These are phyloP conservation scores for Crocidura indochinensis DNA, from an alignment of 2,797 vertebrate species.

Conservation along the genomic window DNA sequence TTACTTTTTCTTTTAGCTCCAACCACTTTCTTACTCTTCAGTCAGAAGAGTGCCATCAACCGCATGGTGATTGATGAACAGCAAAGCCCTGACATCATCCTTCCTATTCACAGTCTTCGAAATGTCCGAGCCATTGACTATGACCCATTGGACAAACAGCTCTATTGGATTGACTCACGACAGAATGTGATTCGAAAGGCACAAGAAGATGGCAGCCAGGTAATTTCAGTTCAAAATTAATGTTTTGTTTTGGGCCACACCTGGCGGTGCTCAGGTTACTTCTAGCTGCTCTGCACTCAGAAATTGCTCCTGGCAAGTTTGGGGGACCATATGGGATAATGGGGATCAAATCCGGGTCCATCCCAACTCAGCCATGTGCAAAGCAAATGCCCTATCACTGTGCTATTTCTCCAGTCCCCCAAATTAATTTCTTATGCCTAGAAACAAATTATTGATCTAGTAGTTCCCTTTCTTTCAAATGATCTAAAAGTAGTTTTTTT, in stretches of 20 bases:
- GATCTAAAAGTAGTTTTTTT: not conserved
- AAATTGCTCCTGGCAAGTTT: too few relatives aligned
- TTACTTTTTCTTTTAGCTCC: conserved; percentile 91
- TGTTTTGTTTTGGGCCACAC: too few relatives aligned
- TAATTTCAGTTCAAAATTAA: conserved; percentile 77
- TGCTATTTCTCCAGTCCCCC: too few relatives aligned
- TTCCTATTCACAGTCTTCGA: conserved; percentile 97
- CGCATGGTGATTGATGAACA: conserved; percentile 99
- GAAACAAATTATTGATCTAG: not conserved
- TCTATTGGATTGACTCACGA: conserved; percentile 99
- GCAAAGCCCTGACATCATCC: conserved; percentile 98
- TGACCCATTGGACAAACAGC: conserved; percentile 96
- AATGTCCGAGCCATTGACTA: conserved; percentile 98
- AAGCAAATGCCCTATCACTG: too few relatives aligned
- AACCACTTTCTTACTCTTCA: conserved; percentile 97
- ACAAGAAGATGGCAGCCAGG: conserved; percentile 97
- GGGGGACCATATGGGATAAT: too few relatives aligned
- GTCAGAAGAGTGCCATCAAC: conserved; percentile 97
- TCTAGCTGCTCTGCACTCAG: too few relatives aligned
- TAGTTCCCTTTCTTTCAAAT: not conserved
- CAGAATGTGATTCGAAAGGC: conserved; percentile 96
- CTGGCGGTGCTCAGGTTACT: too few relatives aligned
- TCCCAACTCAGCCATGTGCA: too few relatives aligned
- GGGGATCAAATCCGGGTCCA: too few relatives aligned
- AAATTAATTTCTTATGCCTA: not conserved